Conservation (phyloP, 2,113 vertebrate genomes). For the Micronycteris hirsuta region DNA sequence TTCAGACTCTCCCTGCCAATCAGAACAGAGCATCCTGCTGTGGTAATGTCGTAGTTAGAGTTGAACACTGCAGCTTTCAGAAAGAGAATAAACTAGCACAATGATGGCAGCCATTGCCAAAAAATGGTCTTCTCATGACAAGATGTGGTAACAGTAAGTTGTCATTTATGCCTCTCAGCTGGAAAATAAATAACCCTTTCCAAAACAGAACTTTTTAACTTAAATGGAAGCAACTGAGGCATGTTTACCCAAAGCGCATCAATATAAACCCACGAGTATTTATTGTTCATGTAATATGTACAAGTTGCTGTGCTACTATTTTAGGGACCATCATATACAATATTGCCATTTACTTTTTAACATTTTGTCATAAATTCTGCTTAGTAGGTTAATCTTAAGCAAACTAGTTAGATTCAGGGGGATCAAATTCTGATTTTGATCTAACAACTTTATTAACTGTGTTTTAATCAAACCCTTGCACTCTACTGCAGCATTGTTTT, state of each 20-base stretch:
- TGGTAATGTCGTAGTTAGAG: neutral
- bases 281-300: neutral
- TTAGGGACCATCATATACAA: neutral
- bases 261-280: neutral
- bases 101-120: neutral
- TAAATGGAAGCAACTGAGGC: neutral
- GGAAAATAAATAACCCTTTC: neutral
- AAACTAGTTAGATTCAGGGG: neutral
- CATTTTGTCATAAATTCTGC: neutral
- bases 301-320: neutral
- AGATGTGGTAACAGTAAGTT: neutral
- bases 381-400: neutral
- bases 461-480: neutral
- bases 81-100: neutral
- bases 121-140: neutral
- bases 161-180: neutral
- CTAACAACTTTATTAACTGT: neutral
- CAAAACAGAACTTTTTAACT: neutral
- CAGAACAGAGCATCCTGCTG: neutral
- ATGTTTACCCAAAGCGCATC: neutral
- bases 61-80: neutral
- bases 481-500: neutral
- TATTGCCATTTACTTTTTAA: neutral
- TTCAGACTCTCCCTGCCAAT: slow-evolving; percentile 29
- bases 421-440: neutral